phyloP scores from a whole-genome alignment of 2,797 vertebrate species.

The Malurus splendens region DNA sequence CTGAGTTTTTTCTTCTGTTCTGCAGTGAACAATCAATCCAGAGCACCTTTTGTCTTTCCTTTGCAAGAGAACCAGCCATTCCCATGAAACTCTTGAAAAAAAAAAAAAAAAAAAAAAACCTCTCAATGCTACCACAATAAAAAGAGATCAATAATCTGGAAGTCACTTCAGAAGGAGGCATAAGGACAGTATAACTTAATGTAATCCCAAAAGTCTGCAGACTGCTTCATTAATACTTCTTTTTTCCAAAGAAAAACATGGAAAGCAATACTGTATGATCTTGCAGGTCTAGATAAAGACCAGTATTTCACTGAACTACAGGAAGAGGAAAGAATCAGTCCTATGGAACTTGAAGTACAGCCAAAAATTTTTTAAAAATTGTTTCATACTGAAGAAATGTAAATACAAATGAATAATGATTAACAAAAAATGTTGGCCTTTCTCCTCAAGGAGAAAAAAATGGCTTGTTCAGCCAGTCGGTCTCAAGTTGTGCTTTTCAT shows the following conservation, averaged over 20 bases:
- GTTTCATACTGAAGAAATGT: not conserved
- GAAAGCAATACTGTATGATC: not conserved
- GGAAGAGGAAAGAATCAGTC: not conserved
- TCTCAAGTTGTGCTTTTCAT: not conserved
- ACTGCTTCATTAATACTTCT: not conserved
- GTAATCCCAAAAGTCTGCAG: not conserved
- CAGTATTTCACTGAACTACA: not conserved
- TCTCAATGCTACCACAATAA: not conserved
- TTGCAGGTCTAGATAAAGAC: not conserved
- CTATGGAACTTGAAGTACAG: not conserved
- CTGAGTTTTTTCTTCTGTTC: not conserved
- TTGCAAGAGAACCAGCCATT: not conserved
- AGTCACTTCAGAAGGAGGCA: not conserved
- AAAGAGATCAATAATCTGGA: not conserved
- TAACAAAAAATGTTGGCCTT: not conserved
- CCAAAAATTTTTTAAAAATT: fast-evolving
- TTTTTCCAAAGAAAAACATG: not conserved
- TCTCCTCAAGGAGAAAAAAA: not conserved
- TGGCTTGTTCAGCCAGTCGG: not conserved
- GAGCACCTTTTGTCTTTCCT: not conserved
- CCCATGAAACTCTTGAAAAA: not conserved
- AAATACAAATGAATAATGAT: not conserved
- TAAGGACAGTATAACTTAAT: not conserved
- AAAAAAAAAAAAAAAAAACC: not conserved
- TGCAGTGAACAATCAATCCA: not conserved